Percentiles rank a stretch among this genome's conserved stretches.
phyloP scores from a whole-genome alignment of 2,888 invertebrate species.

The Neoaliturus tenellus region DNA sequence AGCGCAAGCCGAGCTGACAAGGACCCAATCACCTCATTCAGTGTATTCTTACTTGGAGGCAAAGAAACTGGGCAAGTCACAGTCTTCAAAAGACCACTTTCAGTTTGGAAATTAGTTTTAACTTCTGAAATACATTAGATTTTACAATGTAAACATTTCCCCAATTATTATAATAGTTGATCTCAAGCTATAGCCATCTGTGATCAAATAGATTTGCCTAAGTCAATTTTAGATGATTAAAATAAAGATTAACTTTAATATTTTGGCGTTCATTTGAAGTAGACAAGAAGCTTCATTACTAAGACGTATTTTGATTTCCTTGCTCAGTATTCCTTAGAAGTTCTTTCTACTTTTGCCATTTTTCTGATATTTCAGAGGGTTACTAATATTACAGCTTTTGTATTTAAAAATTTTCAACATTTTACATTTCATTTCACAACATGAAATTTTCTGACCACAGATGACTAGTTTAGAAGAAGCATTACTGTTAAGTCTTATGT shows the following conservation, averaged over 20 bases:
- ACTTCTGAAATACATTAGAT: conserved; percentile 69
- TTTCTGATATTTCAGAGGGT: no score
- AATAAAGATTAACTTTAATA: no score
- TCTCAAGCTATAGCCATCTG: background rate
- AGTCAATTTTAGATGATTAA: background rate
- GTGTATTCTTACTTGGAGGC: conserved; percentile 85
- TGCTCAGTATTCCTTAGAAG: no score
- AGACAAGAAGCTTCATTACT: no score
- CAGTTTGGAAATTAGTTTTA: conserved; percentile 86
- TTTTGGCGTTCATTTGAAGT: no score
- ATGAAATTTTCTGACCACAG: background rate
- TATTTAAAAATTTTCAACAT: no score
- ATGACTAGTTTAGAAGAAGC: background rate
- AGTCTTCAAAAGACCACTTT: conserved; percentile 84
- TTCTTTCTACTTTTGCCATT: no score
- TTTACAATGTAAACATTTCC: background rate
- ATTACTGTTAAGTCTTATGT: background rate
- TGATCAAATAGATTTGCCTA: background rate
- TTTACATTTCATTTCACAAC: no score
- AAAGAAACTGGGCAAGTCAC: conserved; percentile 87
- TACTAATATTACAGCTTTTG: no score
- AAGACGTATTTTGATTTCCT: no score
- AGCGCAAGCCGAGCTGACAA: conserved; percentile 77
- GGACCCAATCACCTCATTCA: conserved; percentile 72
- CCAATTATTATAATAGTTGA: background rate